phyloP scores from a whole-genome alignment of 2,113 vertebrate species.

The human (Homo sapiens) region GRCh38 chr16:74601001-74601500 shows the following conservation, averaged over 20 bases:
- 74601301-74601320: too few species aligned
- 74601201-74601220: constrained; percentile 29
- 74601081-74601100: constrained; percentile 39
- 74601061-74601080: constrained; percentile 34
- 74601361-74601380: too few species aligned
- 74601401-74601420: too few species aligned
- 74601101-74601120: constrained; percentile 25
- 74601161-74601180: background rate
- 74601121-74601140: constrained; percentile 37
- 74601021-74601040: constrained; percentile 49
- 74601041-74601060: constrained; percentile 17
- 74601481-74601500: background rate
- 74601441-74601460: background rate
- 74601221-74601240: background rate
- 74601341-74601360: too few species aligned
- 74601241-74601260: background rate
- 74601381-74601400: too few species aligned
- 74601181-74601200: background rate
- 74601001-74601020: constrained; percentile 55
- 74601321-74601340: too few species aligned
- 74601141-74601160: constrained; percentile 15
- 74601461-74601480: background rate
- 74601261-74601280: background rate
- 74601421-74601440: too few species aligned
- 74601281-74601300: background rate